Base-by-base conservation (phyloP, 2,113 vertebrate genomes). In the Microtus ochrogaster region DNA sequence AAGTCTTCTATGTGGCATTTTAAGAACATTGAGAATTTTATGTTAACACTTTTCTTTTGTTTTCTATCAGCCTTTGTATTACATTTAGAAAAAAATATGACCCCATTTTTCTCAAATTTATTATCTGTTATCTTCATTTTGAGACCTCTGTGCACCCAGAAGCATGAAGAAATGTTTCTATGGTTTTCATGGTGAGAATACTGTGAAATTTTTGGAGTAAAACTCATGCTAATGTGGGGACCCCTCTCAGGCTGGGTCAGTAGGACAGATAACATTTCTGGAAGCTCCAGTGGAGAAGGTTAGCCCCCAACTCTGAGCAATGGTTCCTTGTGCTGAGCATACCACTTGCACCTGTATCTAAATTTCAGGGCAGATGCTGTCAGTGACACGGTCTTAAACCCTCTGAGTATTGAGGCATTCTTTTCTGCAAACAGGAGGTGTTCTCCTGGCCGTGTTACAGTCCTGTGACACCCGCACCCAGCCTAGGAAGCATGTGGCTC, bases 401-500 rank as follows among this genome's bases (percentile, higher is more conserved):
- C 61, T 28, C 4, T 7, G 9, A 47, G 28, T 65, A 84, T 17
- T 65, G 36, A 58, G 17, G 33, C 33, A 1, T 14, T 41, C 55
- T 83, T 9, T 13, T 2, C 22, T 41, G 36, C 22, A 83, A 28
- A 7, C 36, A 83, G 13, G 3, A 14, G 12, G 8, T 85, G 14
- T 66, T 65, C 14, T 17, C 2, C 4, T 65, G 22, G 7, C 30
- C 26, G 13, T 10, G 61, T 13, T 26, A 66, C 4, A 66, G 41
- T 47, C 17, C 9, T 33, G 28, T 1, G 22, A 22, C 7, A 21
- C 63, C 66, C 0, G 16, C 55, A 55, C 55, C 55, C 24, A 84
- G 7, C 2, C 13, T 65, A 26, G 8, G 3, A 3, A 44, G 17
- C 58, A 41, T 17, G 1, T 5, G 3, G n/a, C 17, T 63, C 14